Base-by-base conservation (phyloP, 2,888 invertebrate genomes). In the Dynastes maya region DNA sequence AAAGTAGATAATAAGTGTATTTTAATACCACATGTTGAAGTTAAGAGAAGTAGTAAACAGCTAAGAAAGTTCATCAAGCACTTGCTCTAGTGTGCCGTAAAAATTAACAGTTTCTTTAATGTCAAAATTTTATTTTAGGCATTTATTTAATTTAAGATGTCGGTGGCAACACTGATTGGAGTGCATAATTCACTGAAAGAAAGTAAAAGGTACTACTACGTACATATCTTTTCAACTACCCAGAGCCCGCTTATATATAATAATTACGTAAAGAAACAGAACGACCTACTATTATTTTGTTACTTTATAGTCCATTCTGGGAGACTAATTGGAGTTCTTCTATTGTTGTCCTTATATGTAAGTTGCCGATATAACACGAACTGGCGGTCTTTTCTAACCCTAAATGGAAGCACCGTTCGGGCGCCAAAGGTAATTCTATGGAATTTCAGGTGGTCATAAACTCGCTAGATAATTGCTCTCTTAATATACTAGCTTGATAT, bases 371-470 rank as follows among this genome's bases (percentile, higher is more conserved):
- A 61, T 74, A 74, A 61, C 45, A 74, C 58, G 61, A 61, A 49
- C 61, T 45, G 37, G 13, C 45, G 37, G 13, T 16, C 45, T 61
- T 27, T 74, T 61, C 72, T 61, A 45, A 49, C 61, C 45, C 72
- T 74, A 45, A 74, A 61, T 61, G 40, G 61, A 61, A 71, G 55
- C 61, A 45, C 61, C 45, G 61, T 27, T 61, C 61, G 72, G 45
- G 72, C 72, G 72, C 72, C 72, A 74, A 61, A 63, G 72, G 72
- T 74, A 74, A 74, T 74, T 74, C 49, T 45, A 45, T 45, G 72
- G 61, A 61, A 74, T 74, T 61, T 74, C 61, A 74, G 61, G 22
- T 63, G 72, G 72, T 58, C 61, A 61, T 74, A 74, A 63, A 74
- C 58, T 63, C 27, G 72, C 37, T 74, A 74, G 61, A 74, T 74